Conservation (phyloP, 2,888 invertebrate species). For the Mechanitis mazaeus region DNA sequence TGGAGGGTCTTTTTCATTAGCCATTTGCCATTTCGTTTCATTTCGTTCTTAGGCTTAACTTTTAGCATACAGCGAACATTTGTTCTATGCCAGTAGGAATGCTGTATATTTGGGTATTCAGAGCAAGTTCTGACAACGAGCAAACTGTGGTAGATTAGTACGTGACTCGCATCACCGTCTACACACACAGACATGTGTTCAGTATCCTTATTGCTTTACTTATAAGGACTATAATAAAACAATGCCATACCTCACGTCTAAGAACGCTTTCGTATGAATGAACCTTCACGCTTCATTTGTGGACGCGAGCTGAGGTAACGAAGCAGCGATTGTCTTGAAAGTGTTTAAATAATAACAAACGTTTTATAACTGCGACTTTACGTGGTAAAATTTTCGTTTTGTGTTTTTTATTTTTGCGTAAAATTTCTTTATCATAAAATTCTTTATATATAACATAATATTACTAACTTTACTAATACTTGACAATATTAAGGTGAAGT, state of each 20-base stretch:
- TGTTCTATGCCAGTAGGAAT: slow-evolving; percentile 22
- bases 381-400: too few species aligned
- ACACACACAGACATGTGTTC: slow-evolving; percentile 7
- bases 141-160: slow-evolving; percentile 39
- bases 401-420: too few species aligned
- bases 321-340: slow-evolving; percentile 10
- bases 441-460: too few species aligned
- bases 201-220: slow-evolving; percentile 10
- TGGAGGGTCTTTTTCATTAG: slow-evolving; percentile 1
- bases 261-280: slow-evolving; percentile 19
- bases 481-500: too few species aligned
- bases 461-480: too few species aligned
- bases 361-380: neutral
- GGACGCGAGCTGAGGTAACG: slow-evolving; percentile 19
- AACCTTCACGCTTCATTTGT: slow-evolving; percentile 22
- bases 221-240: slow-evolving; percentile 12
- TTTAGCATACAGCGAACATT: slow-evolving; percentile 18
- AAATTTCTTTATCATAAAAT: too few species aligned
- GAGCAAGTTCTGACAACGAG: slow-evolving; percentile 36
- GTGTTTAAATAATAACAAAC: slow-evolving; percentile 5
- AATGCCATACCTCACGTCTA: slow-evolving; percentile 10
- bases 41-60: slow-evolving; percentile 16
- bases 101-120: slow-evolving; percentile 34
- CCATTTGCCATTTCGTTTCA: slow-evolving; percentile 1
- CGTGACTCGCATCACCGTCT: slow-evolving; percentile 34